Percentiles rank a stretch among this genome's conserved stretches.
These are phyloP conservation scores for Geotrypetes seraphini DNA, from an alignment of 2,797 vertebrate genomes.

Conservation along the genomic window DNA sequence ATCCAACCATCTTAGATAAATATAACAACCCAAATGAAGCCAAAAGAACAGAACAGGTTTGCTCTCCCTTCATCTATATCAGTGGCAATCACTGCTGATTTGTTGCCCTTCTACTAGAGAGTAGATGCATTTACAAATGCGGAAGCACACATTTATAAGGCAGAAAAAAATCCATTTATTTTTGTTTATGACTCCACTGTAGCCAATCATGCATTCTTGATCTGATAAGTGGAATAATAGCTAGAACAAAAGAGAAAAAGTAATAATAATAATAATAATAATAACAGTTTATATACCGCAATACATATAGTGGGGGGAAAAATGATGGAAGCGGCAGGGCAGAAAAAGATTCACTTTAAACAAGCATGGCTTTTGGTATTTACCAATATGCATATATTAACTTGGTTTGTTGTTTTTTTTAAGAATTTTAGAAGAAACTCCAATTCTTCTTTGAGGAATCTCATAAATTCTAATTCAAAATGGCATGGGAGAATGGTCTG, in stretches of 20 bases:
- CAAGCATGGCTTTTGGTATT: too few species aligned
- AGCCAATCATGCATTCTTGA: background rate
- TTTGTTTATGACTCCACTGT: background rate
- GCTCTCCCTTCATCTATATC: background rate
- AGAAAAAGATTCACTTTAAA: too few species aligned
- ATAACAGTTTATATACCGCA: too few species aligned
- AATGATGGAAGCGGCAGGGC: background rate
- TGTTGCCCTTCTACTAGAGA: conserved; percentile 5
- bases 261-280: too few species aligned
- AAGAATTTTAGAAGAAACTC: too few species aligned
- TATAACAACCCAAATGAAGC: background rate
- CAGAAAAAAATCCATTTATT: rapidly evolving
- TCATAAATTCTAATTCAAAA: too few species aligned
- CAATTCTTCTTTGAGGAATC: too few species aligned
- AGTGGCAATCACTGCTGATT: background rate
- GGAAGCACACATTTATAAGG: background rate
- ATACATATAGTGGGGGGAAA: background rate
- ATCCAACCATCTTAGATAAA: conserved; percentile 12
- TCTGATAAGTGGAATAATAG: background rate
- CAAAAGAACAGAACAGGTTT: background rate
- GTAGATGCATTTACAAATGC: background rate
- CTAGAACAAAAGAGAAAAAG: background rate
- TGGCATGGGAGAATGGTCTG: background rate
- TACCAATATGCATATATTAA: too few species aligned
- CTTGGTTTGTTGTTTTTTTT: too few species aligned